Percentiles rank a stretch among this genome's conserved stretches.
phyloP scores from a whole-genome alignment of 2,113 vertebrate genomes.

The Scomber japonicus region DNA sequence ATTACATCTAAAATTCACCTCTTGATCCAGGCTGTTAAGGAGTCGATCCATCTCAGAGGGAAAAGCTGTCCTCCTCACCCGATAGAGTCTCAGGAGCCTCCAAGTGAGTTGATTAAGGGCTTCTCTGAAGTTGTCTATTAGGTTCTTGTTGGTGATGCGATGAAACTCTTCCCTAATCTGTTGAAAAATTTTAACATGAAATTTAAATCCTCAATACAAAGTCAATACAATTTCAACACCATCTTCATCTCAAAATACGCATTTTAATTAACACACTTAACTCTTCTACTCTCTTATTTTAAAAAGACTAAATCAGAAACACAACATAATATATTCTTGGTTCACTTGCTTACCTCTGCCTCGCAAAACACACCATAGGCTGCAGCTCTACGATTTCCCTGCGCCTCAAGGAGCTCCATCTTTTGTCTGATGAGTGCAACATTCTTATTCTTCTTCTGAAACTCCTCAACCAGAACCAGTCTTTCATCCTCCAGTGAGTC shows the following conservation, averaged over 20 bases:
- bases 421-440: too few species aligned
- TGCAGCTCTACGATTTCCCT: too few species aligned
- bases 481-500: too few species aligned
- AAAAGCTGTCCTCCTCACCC: neutral
- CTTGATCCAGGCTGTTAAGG: neutral
- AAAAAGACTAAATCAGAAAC: neutral
- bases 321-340: constrained; percentile 1
- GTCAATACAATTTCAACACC: neutral
- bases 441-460: too few species aligned
- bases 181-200: neutral
- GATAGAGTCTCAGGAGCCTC: constrained; percentile 1
- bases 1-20: neutral
- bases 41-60: neutral
- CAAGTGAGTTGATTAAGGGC: neutral
- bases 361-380: neutral
- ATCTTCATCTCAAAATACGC: constrained; percentile 1
- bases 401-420: too few species aligned
- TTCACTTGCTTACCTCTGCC: constrained; percentile 6
- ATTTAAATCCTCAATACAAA: neutral
- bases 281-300: neutral
- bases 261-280: constrained; percentile 1
- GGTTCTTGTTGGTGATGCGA: constrained; percentile 33
- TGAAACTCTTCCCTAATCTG: constrained; percentile 22
- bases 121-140: constrained; percentile 25
- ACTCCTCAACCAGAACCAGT: too few species aligned